Percentiles rank a stretch among this genome's conserved stretches.
Conservation (phyloP, 2,797 vertebrate genomes). For the Cephalopachus bancanus region DNA sequence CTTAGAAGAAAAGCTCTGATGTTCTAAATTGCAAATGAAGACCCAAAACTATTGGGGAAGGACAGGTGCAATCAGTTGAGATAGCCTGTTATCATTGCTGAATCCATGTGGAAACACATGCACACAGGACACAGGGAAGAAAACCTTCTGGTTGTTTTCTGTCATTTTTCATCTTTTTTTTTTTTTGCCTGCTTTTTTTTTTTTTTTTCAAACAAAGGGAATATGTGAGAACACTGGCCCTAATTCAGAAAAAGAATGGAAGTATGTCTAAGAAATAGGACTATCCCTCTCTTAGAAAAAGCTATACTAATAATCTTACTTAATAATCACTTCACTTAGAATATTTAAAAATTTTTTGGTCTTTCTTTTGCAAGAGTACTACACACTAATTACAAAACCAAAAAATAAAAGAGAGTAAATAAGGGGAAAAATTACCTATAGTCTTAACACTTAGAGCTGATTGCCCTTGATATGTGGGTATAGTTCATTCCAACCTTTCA, state of each 20-base stretch:
- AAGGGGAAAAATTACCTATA: not conserved
- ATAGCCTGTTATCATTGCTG: not conserved
- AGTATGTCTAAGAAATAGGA: not conserved
- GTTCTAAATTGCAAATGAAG: not conserved
- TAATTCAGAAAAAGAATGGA: slow-evolving; percentile 64
- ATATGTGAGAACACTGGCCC: slow-evolving; percentile 18
- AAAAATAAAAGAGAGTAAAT: not conserved
- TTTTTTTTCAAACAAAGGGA: slow-evolving; percentile 53
- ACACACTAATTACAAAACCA: not conserved
- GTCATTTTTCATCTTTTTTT: not conserved
- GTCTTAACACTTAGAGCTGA: not conserved
- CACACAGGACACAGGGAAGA: not conserved
- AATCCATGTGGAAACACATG: not conserved
- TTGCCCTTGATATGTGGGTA: not conserved
- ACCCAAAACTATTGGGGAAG: not conserved
- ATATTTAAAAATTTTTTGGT: not conserved
- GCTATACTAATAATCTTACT: not conserved
- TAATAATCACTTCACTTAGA: too few species aligned
- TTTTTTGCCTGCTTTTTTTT: not conserved
- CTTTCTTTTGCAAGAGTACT: not conserved
- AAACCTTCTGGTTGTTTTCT: slow-evolving; percentile 45
- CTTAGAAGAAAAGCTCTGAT: not conserved
- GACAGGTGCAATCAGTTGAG: rapidly evolving
- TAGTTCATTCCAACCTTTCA: not conserved
- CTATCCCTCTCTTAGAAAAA: not conserved